Base-by-base conservation (phyloP, 1,140 invertebrate genomes). In the Drosophila leontia region DNA sequence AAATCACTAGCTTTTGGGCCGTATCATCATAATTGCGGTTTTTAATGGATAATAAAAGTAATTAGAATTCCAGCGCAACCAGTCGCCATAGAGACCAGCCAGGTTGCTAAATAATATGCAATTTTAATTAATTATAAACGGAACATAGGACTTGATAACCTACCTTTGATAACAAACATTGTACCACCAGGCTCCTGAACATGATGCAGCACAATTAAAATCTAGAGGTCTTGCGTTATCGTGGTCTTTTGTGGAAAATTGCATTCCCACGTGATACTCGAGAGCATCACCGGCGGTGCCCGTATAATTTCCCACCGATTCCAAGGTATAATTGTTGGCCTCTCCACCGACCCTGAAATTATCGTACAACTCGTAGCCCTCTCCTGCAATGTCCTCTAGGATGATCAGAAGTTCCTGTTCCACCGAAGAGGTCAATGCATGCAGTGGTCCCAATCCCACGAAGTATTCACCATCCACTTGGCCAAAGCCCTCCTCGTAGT, bases 181-280 rank as follows among this genome's bases (percentile, higher is more conserved):
- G 48, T 34, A 51, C 48, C 48, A 51, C 29, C 48, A 51, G 29
- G 48, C 48, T 7, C 29, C 48, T 11, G 6, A 6, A 6, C 7
- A 29, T n/a, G 11, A 9, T n/a, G 34, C n/a, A 17, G 7, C 0
- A 2, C 1, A 17, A 1, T 1, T n/a, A 0, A 0, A 6, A 3
- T 0, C 11, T 29, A 6, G 6, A 29, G 26, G 6, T 29, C 2
- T 3, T 17, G 19, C 32, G 23, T 53, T 53, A 8, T 35, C 12
- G 7, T 17, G 50, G 29, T 53, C 50, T 35, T 35, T 53, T 17
- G 50, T 53, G 7, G 17, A 8, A 53, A 53, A 53, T 19, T 19
- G 50, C 50, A 53, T 53, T 34, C 50, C 32, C 32, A 17, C 3
- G 32, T 53, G 50, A 34, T 53, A 53, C 35, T 1, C 1, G 6